Percentiles rank a stretch among this genome's conserved stretches.
phyloP scores from a whole-genome alignment of 2,888 invertebrate species.

The Hipparchia semele region DNA sequence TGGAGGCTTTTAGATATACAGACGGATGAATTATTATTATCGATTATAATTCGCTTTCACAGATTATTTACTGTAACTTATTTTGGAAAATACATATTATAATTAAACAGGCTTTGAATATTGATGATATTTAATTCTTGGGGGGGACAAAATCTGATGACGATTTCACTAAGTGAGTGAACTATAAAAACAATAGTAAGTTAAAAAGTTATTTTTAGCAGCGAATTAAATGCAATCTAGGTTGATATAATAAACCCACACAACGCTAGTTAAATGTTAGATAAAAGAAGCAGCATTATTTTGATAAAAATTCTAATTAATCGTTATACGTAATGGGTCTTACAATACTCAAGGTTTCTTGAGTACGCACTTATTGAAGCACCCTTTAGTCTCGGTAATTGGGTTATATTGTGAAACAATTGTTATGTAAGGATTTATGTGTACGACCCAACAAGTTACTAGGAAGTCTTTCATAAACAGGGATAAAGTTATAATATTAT shows the following conservation, averaged over 20 bases:
- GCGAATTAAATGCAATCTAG: not conserved
- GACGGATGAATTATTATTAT: no score
- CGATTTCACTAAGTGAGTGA: no score
- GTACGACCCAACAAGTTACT: not conserved
- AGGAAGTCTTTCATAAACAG: no score
- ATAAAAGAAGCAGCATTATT: slow-evolving; percentile 1
- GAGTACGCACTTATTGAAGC: not conserved
- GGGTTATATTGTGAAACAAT: slow-evolving; percentile 10
- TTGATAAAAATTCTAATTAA: slow-evolving; percentile 3
- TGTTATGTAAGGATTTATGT: not conserved
- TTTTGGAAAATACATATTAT: no score
- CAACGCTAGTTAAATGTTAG: not conserved
- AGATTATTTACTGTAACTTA: no score
- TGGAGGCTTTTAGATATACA: no score
- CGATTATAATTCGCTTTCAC: no score
- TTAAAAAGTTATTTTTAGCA: not conserved
- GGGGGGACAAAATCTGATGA: no score
- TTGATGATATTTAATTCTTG: no score
- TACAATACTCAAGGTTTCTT: not conserved
- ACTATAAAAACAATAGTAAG: not conserved
- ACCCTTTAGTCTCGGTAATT: not conserved
- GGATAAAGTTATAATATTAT: no score
- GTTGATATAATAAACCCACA: not conserved
- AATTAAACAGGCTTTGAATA: no score
- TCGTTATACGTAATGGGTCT: not conserved